Evolutionary conservation across 2,113 vertebrate species (phyloP).

Genomic region (Plecturocebus donacophilus): DNA sequence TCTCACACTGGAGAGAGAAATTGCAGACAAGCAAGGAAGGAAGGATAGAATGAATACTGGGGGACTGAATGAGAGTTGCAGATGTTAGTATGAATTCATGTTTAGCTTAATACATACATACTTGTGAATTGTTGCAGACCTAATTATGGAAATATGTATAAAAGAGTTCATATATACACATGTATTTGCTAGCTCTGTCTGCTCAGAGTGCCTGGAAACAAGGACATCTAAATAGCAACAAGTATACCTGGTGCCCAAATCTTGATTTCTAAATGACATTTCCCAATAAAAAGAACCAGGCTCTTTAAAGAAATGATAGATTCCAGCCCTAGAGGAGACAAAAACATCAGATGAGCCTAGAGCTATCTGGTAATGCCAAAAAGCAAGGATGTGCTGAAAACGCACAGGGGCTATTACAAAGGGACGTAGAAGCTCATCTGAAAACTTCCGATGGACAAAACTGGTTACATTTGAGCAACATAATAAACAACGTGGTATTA

Average conservation of each 20-base stretch:
- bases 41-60: not conserved
- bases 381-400: not conserved
- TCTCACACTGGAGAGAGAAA: not conserved
- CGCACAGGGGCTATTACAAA: not conserved
- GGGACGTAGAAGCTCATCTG: not conserved
- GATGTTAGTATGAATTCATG: not conserved
- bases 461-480: not conserved
- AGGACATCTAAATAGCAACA: not conserved
- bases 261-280: not conserved
- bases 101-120: not conserved
- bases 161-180: not conserved
- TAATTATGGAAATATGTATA: not conserved
- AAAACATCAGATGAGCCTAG: not conserved
- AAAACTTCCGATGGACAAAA: not conserved
- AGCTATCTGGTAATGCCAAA: not conserved
- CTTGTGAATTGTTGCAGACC: not conserved
- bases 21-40: not conserved
- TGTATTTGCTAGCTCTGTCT: not conserved
- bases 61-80: not conserved
- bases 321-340: not conserved
- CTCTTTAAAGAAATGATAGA: not conserved
- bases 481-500: not conserved
- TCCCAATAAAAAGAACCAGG: not conserved
- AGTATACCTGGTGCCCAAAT: not conserved
- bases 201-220: not conserved